phyloP scores from a whole-genome alignment of 2,797 vertebrate species.

The Chiroxiphia lanceolata region DNA sequence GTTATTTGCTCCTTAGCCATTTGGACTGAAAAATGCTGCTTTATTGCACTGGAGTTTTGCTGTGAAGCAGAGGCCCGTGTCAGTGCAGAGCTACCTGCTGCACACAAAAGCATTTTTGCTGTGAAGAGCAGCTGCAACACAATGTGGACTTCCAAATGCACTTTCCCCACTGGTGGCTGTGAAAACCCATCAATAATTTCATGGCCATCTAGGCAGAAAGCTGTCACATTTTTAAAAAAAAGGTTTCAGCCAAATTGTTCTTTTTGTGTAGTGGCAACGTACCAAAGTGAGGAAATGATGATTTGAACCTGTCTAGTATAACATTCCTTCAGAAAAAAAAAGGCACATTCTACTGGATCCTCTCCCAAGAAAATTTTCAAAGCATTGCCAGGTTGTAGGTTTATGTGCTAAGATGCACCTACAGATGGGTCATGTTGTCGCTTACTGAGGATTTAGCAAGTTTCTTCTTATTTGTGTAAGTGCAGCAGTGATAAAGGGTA shows the following conservation, averaged over 20 bases:
- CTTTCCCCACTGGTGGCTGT: background rate
- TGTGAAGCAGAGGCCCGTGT: background rate
- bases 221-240: background rate
- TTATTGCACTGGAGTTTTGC: background rate
- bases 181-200: constrained; percentile 5
- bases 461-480: background rate
- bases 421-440: rapidly evolving
- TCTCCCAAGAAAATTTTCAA: background rate
- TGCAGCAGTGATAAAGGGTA: background rate
- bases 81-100: background rate
- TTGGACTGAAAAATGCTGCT: background rate
- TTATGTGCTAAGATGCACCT: background rate
- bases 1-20: background rate
- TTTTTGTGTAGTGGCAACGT: background rate
- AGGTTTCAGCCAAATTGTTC: background rate
- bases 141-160: background rate
- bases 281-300: background rate
- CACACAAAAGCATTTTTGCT: background rate
- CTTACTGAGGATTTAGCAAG: background rate
- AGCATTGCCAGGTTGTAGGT: background rate
- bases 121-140: background rate
- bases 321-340: background rate
- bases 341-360: background rate
- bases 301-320: background rate
- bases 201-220: background rate